Evolutionary conservation across 2,113 vertebrate genomes (phyloP).

Genomic region (Acanthisitta chloris): DNA sequence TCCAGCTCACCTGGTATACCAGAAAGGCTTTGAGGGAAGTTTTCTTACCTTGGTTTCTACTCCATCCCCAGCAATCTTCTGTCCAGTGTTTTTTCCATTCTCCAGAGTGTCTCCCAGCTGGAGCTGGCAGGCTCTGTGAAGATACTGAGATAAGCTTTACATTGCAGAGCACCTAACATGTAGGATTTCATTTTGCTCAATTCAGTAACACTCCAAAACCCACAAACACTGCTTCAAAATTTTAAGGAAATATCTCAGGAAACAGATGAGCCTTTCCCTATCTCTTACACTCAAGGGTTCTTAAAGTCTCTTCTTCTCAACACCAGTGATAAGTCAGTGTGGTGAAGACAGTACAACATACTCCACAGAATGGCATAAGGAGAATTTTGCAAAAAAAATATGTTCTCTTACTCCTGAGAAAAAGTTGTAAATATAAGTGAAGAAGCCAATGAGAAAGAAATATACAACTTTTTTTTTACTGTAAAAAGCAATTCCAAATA

Average conservation of each 20-base stretch:
- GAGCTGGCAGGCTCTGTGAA: neutral
- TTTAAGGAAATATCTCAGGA: neutral
- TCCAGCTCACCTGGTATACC: neutral
- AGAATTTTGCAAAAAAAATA: neutral
- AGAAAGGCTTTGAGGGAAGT: neutral
- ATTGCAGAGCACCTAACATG: neutral
- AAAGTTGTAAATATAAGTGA: neutral
- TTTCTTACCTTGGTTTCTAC: neutral
- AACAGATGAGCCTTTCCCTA: neutral
- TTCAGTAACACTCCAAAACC: neutral
- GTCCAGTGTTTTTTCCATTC: neutral
- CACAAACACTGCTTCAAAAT: neutral
- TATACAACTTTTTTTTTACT: neutral
- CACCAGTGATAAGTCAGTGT: neutral
- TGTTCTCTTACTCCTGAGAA: neutral
- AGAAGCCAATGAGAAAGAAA: neutral
- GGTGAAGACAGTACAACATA: neutral
- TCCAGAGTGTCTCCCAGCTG: neutral
- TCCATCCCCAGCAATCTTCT: neutral
- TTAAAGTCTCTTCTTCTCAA: neutral
- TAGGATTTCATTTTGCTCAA: neutral
- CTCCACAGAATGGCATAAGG: neutral
- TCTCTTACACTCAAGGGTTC: neutral
- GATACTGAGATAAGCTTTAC: neutral
- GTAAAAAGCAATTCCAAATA: slow-evolving; percentile 43